These are phyloP conservation scores for Dinocampus coccinellae DNA, from an alignment of 2,888 invertebrate genomes.

Conservation along the genomic window DNA sequence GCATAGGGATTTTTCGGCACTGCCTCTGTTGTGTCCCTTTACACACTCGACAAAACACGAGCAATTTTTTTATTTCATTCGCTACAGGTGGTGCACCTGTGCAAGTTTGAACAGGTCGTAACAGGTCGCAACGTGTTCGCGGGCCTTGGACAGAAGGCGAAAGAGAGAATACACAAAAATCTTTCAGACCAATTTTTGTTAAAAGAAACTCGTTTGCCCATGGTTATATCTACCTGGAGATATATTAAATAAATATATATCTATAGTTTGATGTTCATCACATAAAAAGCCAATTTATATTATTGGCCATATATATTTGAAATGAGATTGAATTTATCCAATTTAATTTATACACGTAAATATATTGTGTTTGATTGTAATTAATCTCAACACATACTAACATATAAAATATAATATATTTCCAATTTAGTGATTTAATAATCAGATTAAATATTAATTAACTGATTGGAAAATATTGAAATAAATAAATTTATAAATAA, in stretches of 20 bases:
- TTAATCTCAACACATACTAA: not conserved
- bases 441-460: not conserved
- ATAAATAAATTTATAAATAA: not conserved
- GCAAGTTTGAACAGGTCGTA: constrained; percentile 63
- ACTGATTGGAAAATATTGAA: not conserved
- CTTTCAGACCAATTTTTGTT: constrained; percentile 8
- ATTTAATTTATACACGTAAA: not conserved
- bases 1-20: not conserved
- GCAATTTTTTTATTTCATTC: constrained; percentile 1
- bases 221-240: constrained; percentile 19
- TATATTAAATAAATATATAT: not conserved
- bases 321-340: not conserved
- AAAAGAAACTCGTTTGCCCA: constrained; percentile 29
- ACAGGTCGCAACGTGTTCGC: constrained; percentile 55
- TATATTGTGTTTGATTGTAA: not conserved
- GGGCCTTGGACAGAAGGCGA: not conserved
- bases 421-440: not conserved
- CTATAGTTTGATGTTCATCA: not conserved
- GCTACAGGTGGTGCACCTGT: constrained; percentile 55
- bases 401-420: not conserved
- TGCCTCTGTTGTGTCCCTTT: not conserved
- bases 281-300: constrained; percentile 7
- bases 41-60: not conserved
- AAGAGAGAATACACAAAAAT: not conserved
- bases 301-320: not conserved